Evolutionary conservation across 2,797 vertebrate genomes (phyloP), one percentile per base, ranked within the genome.

Genomic region (Triplophysa yarkandensis): DNA sequence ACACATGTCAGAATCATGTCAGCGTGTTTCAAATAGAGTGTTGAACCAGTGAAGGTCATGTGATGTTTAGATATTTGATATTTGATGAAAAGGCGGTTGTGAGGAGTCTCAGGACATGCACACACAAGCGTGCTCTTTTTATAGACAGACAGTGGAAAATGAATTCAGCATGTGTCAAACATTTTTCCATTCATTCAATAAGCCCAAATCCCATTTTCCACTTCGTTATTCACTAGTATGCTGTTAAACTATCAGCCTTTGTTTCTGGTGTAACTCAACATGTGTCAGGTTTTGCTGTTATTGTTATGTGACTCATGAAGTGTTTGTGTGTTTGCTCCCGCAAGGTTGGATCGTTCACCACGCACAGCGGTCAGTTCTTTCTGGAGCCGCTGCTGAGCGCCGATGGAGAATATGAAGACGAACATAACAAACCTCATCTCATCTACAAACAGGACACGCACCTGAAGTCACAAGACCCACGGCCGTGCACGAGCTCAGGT

Each of bases 331-430:
- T 69, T 48, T 71, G n/a, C 21, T 17, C 14, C 44, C 77, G 19
- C 82, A 99, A n/a, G 97, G 91, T 96, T 83, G 97, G 97, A 80
- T 96, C 94, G 60, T 99, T 99, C 91, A 94, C 91, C 23, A 91
- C 95, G 6, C 92, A 93, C 25, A 91, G 93, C 32, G 94, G 95
- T 4, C 94, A 98, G 83, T 98, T 97, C 87, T 96, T 98, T 91
- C 85, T 99, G 90, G 96, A 99, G 84, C 97, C 97, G 55, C 85
- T 99, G 85, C 84, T 96, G 91, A 91, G 87, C 65, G 79, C 83
- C 0, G 93, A 87, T 71, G 96, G 92, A 76, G 84, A 88, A 68
- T 88, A 93, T 13, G 92, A 95, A 21, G 96, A 98, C 70, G 93
- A 93, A 70, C 92, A 96, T 88, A 97, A 93, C 87, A 98, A 97